phyloP scores from a whole-genome alignment of 2,888 invertebrate genomes.

The Hirtodrosophila cameraria region DNA sequence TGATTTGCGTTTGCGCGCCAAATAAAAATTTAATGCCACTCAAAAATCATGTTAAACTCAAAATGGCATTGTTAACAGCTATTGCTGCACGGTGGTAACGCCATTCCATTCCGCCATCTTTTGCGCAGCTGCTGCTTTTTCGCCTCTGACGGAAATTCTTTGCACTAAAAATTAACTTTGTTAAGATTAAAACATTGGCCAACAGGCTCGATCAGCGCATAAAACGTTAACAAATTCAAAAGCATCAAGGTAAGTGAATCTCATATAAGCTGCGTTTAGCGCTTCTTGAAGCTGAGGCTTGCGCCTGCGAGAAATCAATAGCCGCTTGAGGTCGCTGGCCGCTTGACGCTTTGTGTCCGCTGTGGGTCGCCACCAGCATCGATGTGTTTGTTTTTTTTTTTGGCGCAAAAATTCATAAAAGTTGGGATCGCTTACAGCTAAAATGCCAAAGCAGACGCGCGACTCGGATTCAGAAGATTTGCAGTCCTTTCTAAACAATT shows the following conservation, averaged over 20 bases:
- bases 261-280: not conserved
- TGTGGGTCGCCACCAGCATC: slow-evolving; percentile 63
- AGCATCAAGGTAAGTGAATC: slow-evolving; percentile 16
- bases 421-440: slow-evolving; percentile 7
- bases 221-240: not conserved
- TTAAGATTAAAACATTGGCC: slow-evolving; percentile 22
- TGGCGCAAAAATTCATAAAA: slow-evolving; percentile 42
- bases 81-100: slow-evolving; percentile 32
- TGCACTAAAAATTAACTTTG: slow-evolving; percentile 51
- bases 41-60: slow-evolving; percentile 25
- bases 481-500: slow-evolving; percentile 92
- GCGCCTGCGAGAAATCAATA: slow-evolving; percentile 59
- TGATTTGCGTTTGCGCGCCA: slow-evolving; percentile 17
- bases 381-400: slow-evolving; percentile 22
- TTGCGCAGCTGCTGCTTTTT: slow-evolving; percentile 56
- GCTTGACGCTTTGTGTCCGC: slow-evolving; percentile 54
- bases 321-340: slow-evolving; percentile 47
- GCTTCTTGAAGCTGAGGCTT: no score
- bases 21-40: not conserved
- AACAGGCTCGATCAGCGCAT: not conserved
- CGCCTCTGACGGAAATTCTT: slow-evolving; percentile 74
- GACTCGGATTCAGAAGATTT: slow-evolving; percentile 84
- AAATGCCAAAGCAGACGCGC: slow-evolving; percentile 52
- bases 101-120: slow-evolving; percentile 77
- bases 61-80: slow-evolving; percentile 24